Base-by-base conservation (phyloP, 1,140 invertebrate genomes). In the Euglossa dilemma region DNA sequence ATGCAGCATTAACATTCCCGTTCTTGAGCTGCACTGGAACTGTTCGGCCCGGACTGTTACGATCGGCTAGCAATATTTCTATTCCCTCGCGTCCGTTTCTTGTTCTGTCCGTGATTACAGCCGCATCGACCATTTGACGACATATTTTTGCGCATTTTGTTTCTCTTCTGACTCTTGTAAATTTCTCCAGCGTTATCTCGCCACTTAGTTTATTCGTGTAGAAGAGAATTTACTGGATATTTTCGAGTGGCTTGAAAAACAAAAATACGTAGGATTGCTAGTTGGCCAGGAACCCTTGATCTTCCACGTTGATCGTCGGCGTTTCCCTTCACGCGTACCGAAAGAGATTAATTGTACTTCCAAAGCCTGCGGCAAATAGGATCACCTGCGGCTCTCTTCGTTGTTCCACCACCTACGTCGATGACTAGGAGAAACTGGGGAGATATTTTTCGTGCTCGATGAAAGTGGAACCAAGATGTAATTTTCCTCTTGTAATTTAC, bases 41-140 rank as follows among this genome's bases (percentile, higher is more conserved):
- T 36, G 28, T 63, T 63, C 28, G 14, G 6, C 25, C 9, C 6
- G 69, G 25, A 28, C 78, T 73, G 57, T 63, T 59, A 47, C 79
- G 71, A 74, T 81, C 79, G 71, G 50, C 61, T 71, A 52, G 57
- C 59, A 57, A 64, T 74, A 74, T 66, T 66, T 66, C 79, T 66
- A 36, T 66, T 28, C 36, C 45, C 8, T 43, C 18, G 8, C 80
- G 75, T 85, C 86, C 85, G 82, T 81, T 89, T 89, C 81, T 89
- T 89, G 81, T 71, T 6, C 73, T 69, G 69, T 83, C 69, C 75
- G 80, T 89, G 85, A 90, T 90, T 88, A 87, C 88, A 84, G 87
- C 77, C 74, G 84, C 85, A 80, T 82, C 85, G 85, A 86, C 83
- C 85, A 87, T 79, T 75, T 1, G 70, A 23, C 47, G 71, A 73